These are phyloP conservation scores for Heliocidaris tuberculata DNA, from an alignment of 35 echinoderm and acorn worm genomes.

Conservation along the genomic window DNA sequence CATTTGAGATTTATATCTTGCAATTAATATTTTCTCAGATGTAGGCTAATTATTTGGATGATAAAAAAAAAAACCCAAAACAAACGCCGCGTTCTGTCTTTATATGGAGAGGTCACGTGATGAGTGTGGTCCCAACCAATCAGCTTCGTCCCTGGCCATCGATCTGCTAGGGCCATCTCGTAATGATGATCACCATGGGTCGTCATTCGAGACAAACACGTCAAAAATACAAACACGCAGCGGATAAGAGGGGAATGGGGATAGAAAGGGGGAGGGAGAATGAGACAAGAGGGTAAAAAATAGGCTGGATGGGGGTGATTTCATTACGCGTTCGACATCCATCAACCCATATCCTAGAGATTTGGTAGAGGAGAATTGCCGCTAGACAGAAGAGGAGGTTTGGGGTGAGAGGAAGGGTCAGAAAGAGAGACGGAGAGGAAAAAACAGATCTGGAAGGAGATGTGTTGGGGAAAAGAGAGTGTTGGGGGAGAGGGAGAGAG, in stretches of 20 bases:
- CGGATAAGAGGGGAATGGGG: neutral
- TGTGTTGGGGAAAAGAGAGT: too few species aligned
- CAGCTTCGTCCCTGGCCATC: neutral
- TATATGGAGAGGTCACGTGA: neutral
- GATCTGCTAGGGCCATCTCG: neutral
- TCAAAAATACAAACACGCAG: neutral
- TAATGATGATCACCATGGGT: neutral
- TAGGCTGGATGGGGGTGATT: neutral
- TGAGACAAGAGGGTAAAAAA: neutral
- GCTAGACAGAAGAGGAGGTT: neutral
- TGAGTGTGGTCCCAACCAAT: neutral
- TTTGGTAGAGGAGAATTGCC: neutral
- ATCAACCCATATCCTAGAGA: slow-evolving; percentile 28
- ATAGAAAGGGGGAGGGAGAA: neutral
- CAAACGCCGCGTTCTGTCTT: too few species aligned
- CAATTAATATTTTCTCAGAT: too few species aligned
- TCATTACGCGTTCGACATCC: slow-evolving; percentile 1
- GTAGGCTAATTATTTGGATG: too few species aligned
- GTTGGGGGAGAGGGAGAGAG: neutral
- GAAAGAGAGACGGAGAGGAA: neutral
- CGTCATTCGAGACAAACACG: slow-evolving; percentile 9
- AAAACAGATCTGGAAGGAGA: neutral
- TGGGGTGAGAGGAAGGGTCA: neutral
- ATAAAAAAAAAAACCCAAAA: too few species aligned
- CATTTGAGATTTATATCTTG: too few species aligned